Percentiles rank a stretch among this genome's conserved stretches.
phyloP scores from a whole-genome alignment of 1,140 invertebrate species.

The Drosophila equinoxialis region DNA sequence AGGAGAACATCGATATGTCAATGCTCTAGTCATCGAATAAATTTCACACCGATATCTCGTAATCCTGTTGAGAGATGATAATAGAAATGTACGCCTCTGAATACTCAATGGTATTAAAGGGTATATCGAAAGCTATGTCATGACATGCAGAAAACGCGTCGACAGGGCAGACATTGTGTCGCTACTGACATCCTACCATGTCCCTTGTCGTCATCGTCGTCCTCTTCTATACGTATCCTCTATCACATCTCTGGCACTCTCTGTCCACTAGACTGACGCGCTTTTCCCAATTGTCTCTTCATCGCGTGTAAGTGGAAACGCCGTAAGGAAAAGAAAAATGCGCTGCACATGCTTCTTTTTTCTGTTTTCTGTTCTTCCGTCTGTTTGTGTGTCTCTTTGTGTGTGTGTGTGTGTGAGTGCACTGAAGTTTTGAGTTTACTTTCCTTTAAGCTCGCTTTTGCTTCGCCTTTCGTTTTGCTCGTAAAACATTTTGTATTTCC shows the following conservation, averaged over 20 bases:
- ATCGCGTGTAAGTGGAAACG: slow-evolving; percentile 24
- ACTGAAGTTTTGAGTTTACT: slow-evolving; percentile 48
- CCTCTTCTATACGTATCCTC: too few species aligned
- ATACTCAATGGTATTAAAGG: not conserved
- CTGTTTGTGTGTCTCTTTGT: slow-evolving; percentile 1
- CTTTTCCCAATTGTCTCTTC: slow-evolving; percentile 42
- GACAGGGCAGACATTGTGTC: slow-evolving; percentile 59
- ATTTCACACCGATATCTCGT: too few species aligned
- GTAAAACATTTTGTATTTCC: slow-evolving; percentile 49
- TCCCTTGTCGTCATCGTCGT: not conserved
- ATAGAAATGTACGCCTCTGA: too few species aligned
- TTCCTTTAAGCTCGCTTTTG: slow-evolving; percentile 29
- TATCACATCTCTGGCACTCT: not conserved
- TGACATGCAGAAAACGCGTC: slow-evolving; percentile 23
- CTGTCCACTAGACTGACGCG: slow-evolving; percentile 17
- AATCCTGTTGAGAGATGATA: too few species aligned
- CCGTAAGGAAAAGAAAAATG: slow-evolving; percentile 26
- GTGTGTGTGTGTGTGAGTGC: slow-evolving; percentile 13
- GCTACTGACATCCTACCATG: slow-evolving; percentile 22
- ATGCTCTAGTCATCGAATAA: too few species aligned
- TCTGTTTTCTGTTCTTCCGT: not conserved
- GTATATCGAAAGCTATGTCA: not conserved
- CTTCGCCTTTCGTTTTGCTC: slow-evolving; percentile 22
- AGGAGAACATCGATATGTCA: too few species aligned
- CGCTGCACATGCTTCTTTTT: slow-evolving; percentile 42